These are phyloP conservation scores for Vannuccia rotundouncinata DNA, from an alignment of 2,888 invertebrate species.

Conservation along the genomic window DNA sequence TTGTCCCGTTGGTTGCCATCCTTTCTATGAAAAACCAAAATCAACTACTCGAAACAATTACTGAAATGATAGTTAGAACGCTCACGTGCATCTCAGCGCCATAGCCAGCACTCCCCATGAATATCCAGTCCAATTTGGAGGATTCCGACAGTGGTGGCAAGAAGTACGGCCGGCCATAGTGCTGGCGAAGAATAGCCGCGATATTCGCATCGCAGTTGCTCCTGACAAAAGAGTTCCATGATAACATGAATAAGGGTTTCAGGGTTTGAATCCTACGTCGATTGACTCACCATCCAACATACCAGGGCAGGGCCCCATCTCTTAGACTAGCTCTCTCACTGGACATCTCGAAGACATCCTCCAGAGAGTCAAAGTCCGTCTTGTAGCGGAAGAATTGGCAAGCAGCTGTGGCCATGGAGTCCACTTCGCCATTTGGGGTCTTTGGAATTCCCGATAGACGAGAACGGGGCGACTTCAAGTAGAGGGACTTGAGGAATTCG, in stretches of 20 bases:
- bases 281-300: conserved; percentile 66
- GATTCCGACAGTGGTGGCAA: conserved; percentile 77
- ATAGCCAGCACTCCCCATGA: conserved; percentile 87
- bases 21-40: too few species aligned
- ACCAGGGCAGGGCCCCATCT: conserved; percentile 70
- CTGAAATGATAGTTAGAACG: conserved; percentile 26
- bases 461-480: too few species aligned
- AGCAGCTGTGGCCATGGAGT: conserved; percentile 45
- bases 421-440: conserved; percentile 43
- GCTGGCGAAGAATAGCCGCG: conserved; percentile 68
- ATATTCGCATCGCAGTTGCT: conserved; percentile 83
- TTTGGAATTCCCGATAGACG: too few species aligned
- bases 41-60: background rate
- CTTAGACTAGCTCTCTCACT: conserved; percentile 64
- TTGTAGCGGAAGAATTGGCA: conserved; percentile 90
- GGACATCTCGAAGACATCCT: conserved; percentile 76
- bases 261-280: too few species aligned
- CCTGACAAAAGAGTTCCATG: too few species aligned
- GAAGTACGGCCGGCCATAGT: conserved; percentile 72
- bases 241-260: too few species aligned
- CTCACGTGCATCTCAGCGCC: conserved; percentile 90
- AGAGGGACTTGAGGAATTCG: conserved; percentile 67
- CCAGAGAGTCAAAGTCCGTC: conserved; percentile 71
- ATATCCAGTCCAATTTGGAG: conserved; percentile 86
- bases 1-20: too few species aligned